These are phyloP conservation scores for Yoshiicerus persimilis DNA, from an alignment of 1,140 invertebrate genomes.

Conservation along the genomic window DNA sequence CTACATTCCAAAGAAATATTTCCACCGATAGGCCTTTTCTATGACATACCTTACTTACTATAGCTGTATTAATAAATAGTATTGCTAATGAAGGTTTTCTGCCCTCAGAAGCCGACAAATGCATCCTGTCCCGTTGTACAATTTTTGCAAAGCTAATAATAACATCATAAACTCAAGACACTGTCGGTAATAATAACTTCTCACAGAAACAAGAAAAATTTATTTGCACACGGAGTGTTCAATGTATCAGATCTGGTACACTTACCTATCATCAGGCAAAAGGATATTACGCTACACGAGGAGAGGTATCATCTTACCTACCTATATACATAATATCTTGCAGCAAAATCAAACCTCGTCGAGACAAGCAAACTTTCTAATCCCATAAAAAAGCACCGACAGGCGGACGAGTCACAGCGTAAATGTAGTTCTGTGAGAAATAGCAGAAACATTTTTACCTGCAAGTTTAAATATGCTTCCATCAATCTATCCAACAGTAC, in stretches of 20 bases:
- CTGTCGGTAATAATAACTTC: slow-evolving; percentile 19
- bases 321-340: neutral
- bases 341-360: neutral
- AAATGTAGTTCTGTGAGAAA: slow-evolving; percentile 1
- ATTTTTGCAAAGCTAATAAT: slow-evolving; percentile 19
- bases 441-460: slow-evolving; percentile 5
- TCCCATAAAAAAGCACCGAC: slow-evolving; percentile 25
- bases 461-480: neutral
- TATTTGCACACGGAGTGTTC: neutral
- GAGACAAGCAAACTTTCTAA: slow-evolving; percentile 26
- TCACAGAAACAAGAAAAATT: slow-evolving; percentile 8
- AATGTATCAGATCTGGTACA: neutral
- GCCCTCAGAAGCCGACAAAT: neutral
- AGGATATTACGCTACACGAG: neutral
- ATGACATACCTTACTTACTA: neutral
- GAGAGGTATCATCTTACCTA: neutral
- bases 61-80: neutral
- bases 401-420: neutral
- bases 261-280: neutral
- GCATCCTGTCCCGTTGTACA: neutral
- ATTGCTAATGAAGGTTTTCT: neutral
- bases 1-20: neutral
- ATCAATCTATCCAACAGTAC: neutral
- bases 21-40: neutral
- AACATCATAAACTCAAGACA: slow-evolving; percentile 4